Evolutionary conservation across 2,113 vertebrate genomes (phyloP).

Genomic region (Coregonus clupeaformis): DNA sequence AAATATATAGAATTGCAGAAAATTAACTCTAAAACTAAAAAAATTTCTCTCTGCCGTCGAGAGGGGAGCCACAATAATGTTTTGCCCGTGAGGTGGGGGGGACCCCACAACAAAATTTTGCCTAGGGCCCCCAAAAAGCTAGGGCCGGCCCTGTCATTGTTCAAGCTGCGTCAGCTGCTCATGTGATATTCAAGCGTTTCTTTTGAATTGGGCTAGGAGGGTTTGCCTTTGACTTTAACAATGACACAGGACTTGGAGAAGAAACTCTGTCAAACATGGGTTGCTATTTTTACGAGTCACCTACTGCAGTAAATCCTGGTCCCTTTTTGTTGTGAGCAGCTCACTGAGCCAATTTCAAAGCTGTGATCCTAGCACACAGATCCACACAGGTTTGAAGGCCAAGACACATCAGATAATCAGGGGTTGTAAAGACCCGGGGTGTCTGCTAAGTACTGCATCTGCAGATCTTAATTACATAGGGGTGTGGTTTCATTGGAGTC

Average conservation of each 20-base stretch:
- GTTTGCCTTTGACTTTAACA: conserved; percentile 17
- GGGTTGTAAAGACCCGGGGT: background rate
- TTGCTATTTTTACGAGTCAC: conserved; percentile 55
- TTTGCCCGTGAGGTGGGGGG: too few relatives aligned
- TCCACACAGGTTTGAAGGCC: conserved; percentile 15
- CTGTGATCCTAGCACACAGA: conserved; percentile 26
- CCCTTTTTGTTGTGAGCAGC: conserved; percentile 38
- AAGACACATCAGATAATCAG: conserved; percentile 31
- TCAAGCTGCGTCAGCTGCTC: background rate
- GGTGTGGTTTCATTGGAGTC: conserved; percentile 12
- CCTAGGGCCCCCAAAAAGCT: too few relatives aligned
- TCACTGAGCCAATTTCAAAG: conserved; percentile 41
- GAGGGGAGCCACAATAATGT: too few relatives aligned
- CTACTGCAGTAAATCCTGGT: conserved; percentile 61
- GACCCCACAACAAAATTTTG: too few relatives aligned
- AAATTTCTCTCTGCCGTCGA: too few relatives aligned
- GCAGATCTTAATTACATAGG: conserved; percentile 17
- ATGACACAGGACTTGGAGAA: conserved; percentile 33
- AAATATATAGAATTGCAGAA: too few relatives aligned
- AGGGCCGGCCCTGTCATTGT: too few relatives aligned
- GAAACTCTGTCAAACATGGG: conserved; percentile 35
- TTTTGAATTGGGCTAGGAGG: background rate
- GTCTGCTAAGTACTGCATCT: conserved; percentile 22
- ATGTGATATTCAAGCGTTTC: background rate
- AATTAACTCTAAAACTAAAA: too few relatives aligned